Conservation (phyloP, 1,140 invertebrate species). For the Galleria mellonella region DNA sequence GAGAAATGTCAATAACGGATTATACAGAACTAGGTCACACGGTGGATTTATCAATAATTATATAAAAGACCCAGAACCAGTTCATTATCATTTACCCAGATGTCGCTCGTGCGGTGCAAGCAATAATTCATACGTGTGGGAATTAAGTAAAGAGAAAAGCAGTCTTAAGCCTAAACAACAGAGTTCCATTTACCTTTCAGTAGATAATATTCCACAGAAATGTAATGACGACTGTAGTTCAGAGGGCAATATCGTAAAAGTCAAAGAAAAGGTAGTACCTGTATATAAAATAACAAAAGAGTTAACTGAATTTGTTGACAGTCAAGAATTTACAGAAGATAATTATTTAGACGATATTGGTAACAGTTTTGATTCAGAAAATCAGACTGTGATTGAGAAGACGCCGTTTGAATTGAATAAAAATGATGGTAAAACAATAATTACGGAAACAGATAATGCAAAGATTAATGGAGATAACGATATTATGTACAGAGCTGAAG, state of each 20-base stretch:
- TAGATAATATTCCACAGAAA: constrained; percentile 39
- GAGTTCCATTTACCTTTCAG: constrained; percentile 28
- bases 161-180: constrained; percentile 4
- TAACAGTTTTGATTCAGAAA: constrained; percentile 37
- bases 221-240: constrained; percentile 22
- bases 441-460: constrained; percentile 2
- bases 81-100: constrained; percentile 59
- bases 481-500: constrained; percentile 17
- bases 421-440: neutral
- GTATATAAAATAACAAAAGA: constrained; percentile 32
- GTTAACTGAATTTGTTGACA: constrained; percentile 49
- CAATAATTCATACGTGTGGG: constrained; percentile 30
- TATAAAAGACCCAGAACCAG: constrained; percentile 50
- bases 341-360: constrained; percentile 50
- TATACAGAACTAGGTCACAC: constrained; percentile 57
- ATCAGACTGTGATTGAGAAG: constrained; percentile 40
- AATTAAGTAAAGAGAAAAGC: constrained; percentile 14
- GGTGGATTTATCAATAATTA: constrained; percentile 60
- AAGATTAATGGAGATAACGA: neutral
- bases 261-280: constrained; percentile 29
- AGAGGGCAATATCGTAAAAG: constrained; percentile 27
- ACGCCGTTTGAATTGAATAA: neutral
- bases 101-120: constrained; percentile 39
- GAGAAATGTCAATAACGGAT: constrained; percentile 5
- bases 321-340: constrained; percentile 64